Evolutionary conservation across 2,113 vertebrate genomes (phyloP).

Genomic region (Psammodynastes pulverulentus): DNA sequence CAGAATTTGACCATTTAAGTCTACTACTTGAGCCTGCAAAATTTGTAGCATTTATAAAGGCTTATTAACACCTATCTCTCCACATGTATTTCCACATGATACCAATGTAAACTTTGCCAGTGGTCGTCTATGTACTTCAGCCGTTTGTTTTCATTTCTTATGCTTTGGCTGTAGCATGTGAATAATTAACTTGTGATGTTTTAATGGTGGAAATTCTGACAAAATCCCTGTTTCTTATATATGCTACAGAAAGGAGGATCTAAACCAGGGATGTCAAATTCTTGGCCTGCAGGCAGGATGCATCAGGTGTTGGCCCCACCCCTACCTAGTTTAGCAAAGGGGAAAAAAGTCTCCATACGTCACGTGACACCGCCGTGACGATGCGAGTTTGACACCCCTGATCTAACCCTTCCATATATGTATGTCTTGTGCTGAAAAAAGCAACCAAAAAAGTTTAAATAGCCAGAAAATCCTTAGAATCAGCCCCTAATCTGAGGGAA

Average conservation of each 20-base stretch:
- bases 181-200: background rate
- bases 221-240: background rate
- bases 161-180: background rate
- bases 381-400: no score
- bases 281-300: no score
- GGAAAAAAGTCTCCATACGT: no score
- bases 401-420: background rate
- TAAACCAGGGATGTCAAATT: no score
- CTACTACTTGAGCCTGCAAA: background rate
- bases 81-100: background rate
- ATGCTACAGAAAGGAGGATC: background rate
- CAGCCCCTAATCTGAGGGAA: background rate
- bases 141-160: background rate
- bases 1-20: background rate
- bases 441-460: background rate
- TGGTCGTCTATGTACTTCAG: background rate
- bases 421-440: background rate
- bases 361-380: no score
- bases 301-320: no score
- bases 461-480: background rate
- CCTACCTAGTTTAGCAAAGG: no score
- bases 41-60: background rate
- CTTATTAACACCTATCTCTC: background rate
- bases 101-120: background rate
- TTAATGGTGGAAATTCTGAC: background rate